phyloP scores from a whole-genome alignment of 2,888 invertebrate genomes.

The Mechanitis messenoides region DNA sequence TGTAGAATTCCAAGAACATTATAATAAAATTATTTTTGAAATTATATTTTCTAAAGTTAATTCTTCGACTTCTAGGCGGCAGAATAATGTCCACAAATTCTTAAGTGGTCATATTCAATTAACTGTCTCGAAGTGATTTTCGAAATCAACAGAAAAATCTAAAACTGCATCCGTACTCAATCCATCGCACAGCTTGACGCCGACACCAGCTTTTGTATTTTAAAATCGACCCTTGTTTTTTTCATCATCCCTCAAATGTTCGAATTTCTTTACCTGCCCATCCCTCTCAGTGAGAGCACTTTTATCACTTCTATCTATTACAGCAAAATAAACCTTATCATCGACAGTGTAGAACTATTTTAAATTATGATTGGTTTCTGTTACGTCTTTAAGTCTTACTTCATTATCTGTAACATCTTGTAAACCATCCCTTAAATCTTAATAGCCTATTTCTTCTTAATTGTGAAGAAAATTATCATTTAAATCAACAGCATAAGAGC shows the following conservation, averaged over 20 bases:
- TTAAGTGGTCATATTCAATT: conserved; percentile 67
- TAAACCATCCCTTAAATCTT: conserved; percentile 65
- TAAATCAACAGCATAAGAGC: conserved; percentile 38
- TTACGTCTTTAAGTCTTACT: conserved; percentile 38
- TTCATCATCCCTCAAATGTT: conserved; percentile 72
- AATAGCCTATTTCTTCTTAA: conserved; percentile 57
- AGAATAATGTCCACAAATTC: conserved; percentile 37
- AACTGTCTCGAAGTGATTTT: conserved; percentile 58
- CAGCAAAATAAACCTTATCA: conserved; percentile 37
- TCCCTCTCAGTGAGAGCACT: conserved; percentile 30
- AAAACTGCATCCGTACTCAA: conserved; percentile 70
- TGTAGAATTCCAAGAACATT: no score
- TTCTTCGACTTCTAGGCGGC: neutral
- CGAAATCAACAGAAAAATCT: conserved; percentile 64
- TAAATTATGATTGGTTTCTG: conserved; percentile 17
- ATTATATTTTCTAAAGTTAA: no score
- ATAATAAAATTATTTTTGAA: no score
- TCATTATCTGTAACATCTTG: conserved; percentile 65
- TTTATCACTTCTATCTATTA: conserved; percentile 29
- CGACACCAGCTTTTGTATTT: conserved; percentile 70
- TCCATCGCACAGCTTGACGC: conserved; percentile 71
- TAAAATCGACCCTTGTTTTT: conserved; percentile 71
- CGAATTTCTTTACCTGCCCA: conserved; percentile 73
- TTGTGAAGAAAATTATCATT: conserved; percentile 43
- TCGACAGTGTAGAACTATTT: conserved; percentile 24